Conservation (phyloP, 2,113 vertebrate species). For the Conger conger region DNA sequence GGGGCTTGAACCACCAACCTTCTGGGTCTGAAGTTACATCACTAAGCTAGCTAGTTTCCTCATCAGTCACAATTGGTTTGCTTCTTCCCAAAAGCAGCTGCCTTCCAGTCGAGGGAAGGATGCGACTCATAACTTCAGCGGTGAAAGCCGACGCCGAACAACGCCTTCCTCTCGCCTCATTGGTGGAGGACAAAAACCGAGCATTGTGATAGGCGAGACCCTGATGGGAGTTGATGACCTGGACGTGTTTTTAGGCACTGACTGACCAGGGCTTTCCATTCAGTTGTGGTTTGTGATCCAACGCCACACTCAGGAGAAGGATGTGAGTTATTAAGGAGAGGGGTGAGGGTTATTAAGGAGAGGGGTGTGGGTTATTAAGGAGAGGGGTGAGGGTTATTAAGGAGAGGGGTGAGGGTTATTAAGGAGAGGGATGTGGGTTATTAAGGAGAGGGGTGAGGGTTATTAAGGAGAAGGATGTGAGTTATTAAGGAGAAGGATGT, state of each 20-base stretch:
- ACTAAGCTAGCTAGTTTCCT: too few relatives aligned
- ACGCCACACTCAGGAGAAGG: neutral
- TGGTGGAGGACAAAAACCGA: neutral
- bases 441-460: slow-evolving; percentile 2
- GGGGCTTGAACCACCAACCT: too few relatives aligned
- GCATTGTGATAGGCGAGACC: neutral
- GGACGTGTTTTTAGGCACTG: too few relatives aligned
- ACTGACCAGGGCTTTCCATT: neutral
- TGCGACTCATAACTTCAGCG: too few relatives aligned
- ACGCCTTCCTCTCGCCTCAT: neutral
- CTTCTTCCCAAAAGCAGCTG: too few relatives aligned
- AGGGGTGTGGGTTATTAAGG: neutral
- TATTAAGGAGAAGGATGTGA: slow-evolving; percentile 4
- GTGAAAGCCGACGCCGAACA: neutral
- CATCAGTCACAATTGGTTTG: too few relatives aligned
- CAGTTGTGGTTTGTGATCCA: neutral
- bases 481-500: slow-evolving; percentile 5
- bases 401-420: neutral
- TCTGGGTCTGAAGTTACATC: too few relatives aligned
- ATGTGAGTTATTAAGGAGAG: slow-evolving; percentile 9
- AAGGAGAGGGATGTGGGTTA: neutral
- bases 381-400: slow-evolving; percentile 5
- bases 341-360: slow-evolving; percentile 8
- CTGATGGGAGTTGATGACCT: neutral
- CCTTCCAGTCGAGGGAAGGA: too few relatives aligned